These are phyloP conservation scores for Darevskia mixta DNA, from an alignment of 2,797 vertebrate species.

Conservation along the genomic window DNA sequence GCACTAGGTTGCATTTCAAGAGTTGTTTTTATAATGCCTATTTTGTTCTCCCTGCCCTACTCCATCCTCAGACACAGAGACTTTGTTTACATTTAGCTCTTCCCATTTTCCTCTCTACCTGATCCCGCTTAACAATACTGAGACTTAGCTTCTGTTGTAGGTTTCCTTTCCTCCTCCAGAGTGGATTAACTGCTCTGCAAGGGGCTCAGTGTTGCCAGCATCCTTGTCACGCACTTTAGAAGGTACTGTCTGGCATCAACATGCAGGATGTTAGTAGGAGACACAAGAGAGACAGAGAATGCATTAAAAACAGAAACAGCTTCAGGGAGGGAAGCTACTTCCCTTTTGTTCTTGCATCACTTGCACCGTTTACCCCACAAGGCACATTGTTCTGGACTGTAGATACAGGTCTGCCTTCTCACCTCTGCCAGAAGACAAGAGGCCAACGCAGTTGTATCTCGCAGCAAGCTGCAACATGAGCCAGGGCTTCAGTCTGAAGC, in stretches of 20 bases:
- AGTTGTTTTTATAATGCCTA: not conserved
- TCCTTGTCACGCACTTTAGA: slow-evolving; percentile 72
- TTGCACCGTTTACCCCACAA: slow-evolving; percentile 57
- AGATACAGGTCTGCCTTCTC: slow-evolving; percentile 25
- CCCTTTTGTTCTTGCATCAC: slow-evolving; percentile 73
- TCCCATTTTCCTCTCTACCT: not conserved
- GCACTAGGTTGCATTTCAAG: not conserved
- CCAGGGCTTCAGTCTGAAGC: not conserved
- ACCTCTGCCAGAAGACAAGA: slow-evolving; percentile 37
- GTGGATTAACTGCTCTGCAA: not conserved
- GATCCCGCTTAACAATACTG: slow-evolving; percentile 32
- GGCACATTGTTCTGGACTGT: slow-evolving; percentile 22
- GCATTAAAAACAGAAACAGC: slow-evolving; percentile 69
- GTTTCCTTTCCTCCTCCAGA: slow-evolving; percentile 18
- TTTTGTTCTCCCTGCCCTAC: not conserved
- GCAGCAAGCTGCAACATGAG: slow-evolving; percentile 39
- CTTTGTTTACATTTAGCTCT: not conserved
- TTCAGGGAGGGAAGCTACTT: slow-evolving; percentile 67
- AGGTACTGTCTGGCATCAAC: slow-evolving; percentile 68
- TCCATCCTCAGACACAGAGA: not conserved
- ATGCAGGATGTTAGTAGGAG: slow-evolving; percentile 75
- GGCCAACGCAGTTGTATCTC: not conserved
- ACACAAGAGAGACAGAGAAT: slow-evolving; percentile 58
- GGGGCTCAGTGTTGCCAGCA: slow-evolving; percentile 70
- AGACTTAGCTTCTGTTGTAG: not conserved